Conservation (phyloP, 2,888 invertebrate species). For the Ophioninae sp. region DNA sequence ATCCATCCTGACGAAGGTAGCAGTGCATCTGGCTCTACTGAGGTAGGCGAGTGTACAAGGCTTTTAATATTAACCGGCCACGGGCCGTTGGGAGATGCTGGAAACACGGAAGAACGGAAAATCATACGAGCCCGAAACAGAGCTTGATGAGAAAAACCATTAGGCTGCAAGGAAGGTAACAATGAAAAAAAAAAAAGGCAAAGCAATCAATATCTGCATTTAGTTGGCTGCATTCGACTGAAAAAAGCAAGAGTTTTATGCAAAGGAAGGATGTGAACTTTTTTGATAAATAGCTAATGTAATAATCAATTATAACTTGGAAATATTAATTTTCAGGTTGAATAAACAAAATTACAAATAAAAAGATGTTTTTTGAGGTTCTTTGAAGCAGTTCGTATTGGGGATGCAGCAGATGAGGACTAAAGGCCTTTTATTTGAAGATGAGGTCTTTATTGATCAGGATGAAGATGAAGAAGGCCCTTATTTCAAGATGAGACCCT, state of each 20-base stretch:
- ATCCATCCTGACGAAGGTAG: conserved; percentile 70
- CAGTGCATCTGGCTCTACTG: conserved; percentile 58
- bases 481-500: too few species aligned
- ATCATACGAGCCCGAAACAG: conserved; percentile 13
- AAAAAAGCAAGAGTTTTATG: conserved; percentile 35
- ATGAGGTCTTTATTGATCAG: too few species aligned
- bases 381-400: too few species aligned
- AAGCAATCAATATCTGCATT: conserved; percentile 9
- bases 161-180: conserved; percentile 32
- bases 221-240: conserved; percentile 23
- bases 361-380: too few species aligned
- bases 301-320: too few species aligned
- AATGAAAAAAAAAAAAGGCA: conserved; percentile 34
- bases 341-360: too few species aligned
- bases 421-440: too few species aligned
- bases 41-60: conserved; percentile 68
- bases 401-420: too few species aligned
- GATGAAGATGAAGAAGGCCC: too few species aligned
- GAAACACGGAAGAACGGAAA: conserved; percentile 17
- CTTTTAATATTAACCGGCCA: conserved; percentile 75
- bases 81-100: conserved; percentile 33
- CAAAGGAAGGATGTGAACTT: conserved; percentile 24
- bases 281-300: neutral
- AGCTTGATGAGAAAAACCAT: conserved; percentile 13
- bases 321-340: too few species aligned